phyloP scores from a whole-genome alignment of 2,113 vertebrate species.

The Carollia perspicillata region DNA sequence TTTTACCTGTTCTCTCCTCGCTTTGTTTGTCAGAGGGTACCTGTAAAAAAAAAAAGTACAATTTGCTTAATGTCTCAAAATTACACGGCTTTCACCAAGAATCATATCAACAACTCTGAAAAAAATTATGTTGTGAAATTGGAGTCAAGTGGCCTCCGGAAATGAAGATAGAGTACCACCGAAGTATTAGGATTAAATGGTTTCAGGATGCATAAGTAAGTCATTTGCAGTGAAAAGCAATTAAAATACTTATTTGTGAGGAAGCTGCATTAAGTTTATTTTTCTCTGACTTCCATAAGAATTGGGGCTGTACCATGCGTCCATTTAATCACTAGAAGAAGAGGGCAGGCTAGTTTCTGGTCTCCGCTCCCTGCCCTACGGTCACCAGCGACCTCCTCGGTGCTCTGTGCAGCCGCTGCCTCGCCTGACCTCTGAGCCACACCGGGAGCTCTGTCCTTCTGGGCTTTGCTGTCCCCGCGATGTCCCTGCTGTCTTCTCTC shows the following conservation, averaged over 20 bases:
- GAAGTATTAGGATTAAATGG: not conserved
- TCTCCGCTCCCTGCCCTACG: not conserved
- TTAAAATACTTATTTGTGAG: not conserved
- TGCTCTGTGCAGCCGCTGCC: not conserved
- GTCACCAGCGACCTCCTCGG: not conserved
- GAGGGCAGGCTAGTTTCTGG: not conserved
- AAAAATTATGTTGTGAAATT: not conserved
- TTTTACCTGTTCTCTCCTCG: conserved; percentile 87
- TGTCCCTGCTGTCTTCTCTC: not conserved
- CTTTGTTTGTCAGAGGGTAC: conserved; percentile 80
- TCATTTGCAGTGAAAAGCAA: not conserved
- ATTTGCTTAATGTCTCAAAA: conserved; percentile 63
- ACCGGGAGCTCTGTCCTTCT: not conserved
- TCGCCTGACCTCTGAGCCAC: not conserved
- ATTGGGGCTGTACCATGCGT: not conserved
- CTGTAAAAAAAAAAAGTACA: conserved; percentile 77
- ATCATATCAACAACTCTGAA: not conserved
- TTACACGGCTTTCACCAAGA: not conserved
- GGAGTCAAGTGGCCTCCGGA: not conserved
- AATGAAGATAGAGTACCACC: not conserved
- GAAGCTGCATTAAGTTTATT: not conserved
- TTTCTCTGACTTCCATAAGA: not conserved
- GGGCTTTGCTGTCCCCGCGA: not conserved
- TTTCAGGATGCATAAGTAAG: not conserved
- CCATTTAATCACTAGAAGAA: not conserved